These are phyloP conservation scores for Miniopterus natalensis DNA, from an alignment of 2,113 vertebrate genomes.

Conservation along the genomic window DNA sequence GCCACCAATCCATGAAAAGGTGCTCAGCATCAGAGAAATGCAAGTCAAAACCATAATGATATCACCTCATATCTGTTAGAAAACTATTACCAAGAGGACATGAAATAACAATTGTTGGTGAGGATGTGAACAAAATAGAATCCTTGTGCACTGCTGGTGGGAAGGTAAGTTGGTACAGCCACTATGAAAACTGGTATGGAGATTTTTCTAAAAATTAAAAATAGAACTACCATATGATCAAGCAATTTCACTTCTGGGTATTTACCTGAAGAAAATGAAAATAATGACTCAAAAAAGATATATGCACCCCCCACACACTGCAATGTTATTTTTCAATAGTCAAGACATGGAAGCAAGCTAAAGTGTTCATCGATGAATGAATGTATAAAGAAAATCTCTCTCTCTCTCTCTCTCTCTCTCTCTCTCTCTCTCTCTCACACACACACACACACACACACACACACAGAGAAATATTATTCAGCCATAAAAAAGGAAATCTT, in stretches of 20 bases:
- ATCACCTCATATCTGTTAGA: background rate
- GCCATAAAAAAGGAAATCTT: background rate
- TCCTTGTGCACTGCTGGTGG: background rate
- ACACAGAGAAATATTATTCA: background rate
- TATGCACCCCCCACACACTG: background rate
- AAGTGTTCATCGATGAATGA: background rate
- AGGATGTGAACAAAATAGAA: background rate
- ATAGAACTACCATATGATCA: background rate
- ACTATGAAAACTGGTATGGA: background rate
- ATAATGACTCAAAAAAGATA: background rate
- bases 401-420: no score
- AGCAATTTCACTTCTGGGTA: slow-evolving; percentile 2
- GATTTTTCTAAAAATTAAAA: background rate
- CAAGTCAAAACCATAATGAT: background rate
- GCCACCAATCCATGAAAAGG: background rate
- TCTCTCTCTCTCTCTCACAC: no score
- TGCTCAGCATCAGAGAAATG: background rate
- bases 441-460: background rate
- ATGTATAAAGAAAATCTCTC: background rate
- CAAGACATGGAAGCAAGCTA: background rate
- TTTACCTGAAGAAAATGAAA: background rate
- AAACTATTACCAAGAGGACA: background rate
- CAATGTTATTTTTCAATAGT: background rate
- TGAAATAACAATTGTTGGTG: background rate
- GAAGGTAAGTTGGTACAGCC: background rate